Percentiles rank a stretch among this genome's conserved stretches.
Conservation (phyloP, 1,140 invertebrate genomes). For the Vanessa atalanta region DNA sequence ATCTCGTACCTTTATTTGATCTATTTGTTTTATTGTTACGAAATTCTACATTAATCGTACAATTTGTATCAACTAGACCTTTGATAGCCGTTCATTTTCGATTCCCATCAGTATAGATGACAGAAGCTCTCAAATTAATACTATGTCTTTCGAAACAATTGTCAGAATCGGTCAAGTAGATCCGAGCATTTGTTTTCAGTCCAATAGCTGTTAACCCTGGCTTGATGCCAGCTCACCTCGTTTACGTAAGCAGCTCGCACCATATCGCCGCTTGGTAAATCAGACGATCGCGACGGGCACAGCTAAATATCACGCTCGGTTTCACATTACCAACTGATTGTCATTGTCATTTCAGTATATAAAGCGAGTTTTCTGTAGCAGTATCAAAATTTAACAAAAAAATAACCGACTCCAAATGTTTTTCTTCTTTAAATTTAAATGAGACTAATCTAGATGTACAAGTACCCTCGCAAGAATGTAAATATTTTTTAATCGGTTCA, state of each 20-base stretch:
- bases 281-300: constrained; percentile 28
- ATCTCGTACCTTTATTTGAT: neutral
- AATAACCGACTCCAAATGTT: no score
- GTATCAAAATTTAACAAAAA: neutral
- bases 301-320: constrained; percentile 28
- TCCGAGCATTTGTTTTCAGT: constrained; percentile 44
- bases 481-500: no score
- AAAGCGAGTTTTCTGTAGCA: neutral
- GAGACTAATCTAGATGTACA: no score
- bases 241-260: constrained; percentile 35
- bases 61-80: neutral
- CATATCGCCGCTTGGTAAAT: constrained; percentile 34
- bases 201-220: constrained; percentile 39
- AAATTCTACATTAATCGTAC: neutral
- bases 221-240: constrained; percentile 34
- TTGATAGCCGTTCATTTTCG: constrained; percentile 2
- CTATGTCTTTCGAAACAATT: constrained; percentile 40
- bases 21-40: neutral
- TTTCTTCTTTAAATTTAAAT: no score
- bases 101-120: constrained; percentile 33
- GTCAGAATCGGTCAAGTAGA: constrained; percentile 43
- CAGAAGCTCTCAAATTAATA: constrained; percentile 37
- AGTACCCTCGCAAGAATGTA: no score
- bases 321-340: constrained; percentile 19
- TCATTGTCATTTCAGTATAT: constrained; percentile 12